phyloP scores from a whole-genome alignment of 2,113 vertebrate species.

The Oryctolagus cuniculus region mOryCun1.1 NC_091436.1:114246501-114247000 shows the following conservation, averaged over 20 bases:
- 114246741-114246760: neutral
- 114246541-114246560: neutral
- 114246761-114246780: neutral
- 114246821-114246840: neutral
- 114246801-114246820: too few species aligned
- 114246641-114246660: neutral
- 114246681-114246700: neutral
- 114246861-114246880: neutral
- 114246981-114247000: constrained; percentile 27
- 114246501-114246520: neutral
- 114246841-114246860: neutral
- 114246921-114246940: constrained; percentile 47
- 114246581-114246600: neutral
- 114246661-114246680: neutral
- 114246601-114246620: neutral
- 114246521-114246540: neutral
- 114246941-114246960: neutral
- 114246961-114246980: neutral
- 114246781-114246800: neutral
- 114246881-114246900: neutral
- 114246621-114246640: neutral
- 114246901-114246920: neutral
- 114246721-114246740: neutral
- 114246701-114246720: neutral
- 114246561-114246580: neutral